Evolutionary conservation across 2,797 vertebrate species (phyloP).

Genomic region (Zenarchopterus dispar): DNA sequence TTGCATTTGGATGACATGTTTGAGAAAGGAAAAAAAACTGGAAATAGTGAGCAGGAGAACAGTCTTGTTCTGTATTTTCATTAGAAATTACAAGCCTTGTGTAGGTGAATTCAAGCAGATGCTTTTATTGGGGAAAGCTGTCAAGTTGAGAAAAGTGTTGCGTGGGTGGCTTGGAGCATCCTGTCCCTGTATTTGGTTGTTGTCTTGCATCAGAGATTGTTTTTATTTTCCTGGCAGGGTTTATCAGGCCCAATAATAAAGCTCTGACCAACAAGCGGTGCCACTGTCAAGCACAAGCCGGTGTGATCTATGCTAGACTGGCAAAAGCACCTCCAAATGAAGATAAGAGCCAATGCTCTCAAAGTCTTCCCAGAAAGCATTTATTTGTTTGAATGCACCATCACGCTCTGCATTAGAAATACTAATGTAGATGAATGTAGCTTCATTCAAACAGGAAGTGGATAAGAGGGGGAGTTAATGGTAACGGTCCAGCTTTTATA

Average conservation of each 20-base stretch:
- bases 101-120: conserved; percentile 16
- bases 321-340: conserved; percentile 54
- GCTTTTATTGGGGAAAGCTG: conserved; percentile 13
- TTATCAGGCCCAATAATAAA: conserved; percentile 51
- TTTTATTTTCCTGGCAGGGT: conserved; percentile 16
- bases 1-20: conserved; percentile 33
- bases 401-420: conserved; percentile 18
- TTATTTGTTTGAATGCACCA: conserved; percentile 49
- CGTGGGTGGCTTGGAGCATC: conserved; percentile 16
- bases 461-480: conserved; percentile 18
- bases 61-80: background rate
- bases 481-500: conserved; percentile 19
- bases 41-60: conserved; percentile 26
- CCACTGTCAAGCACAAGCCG: conserved; percentile 24
- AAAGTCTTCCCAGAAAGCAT: conserved; percentile 50
- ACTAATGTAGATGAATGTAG: conserved; percentile 49
- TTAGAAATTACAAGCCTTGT: conserved; percentile 16
- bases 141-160: conserved; percentile 16
- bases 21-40: conserved; percentile 26
- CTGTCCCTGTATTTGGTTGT: conserved; percentile 35
- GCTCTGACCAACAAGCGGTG: conserved; percentile 38
- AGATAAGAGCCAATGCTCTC: conserved; percentile 39
- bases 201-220: conserved; percentile 6
- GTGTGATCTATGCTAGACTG: conserved; percentile 49
- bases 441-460: conserved; percentile 14